phyloP scores from a whole-genome alignment of 2,888 invertebrate genomes.

The Lithodes maja region DNA sequence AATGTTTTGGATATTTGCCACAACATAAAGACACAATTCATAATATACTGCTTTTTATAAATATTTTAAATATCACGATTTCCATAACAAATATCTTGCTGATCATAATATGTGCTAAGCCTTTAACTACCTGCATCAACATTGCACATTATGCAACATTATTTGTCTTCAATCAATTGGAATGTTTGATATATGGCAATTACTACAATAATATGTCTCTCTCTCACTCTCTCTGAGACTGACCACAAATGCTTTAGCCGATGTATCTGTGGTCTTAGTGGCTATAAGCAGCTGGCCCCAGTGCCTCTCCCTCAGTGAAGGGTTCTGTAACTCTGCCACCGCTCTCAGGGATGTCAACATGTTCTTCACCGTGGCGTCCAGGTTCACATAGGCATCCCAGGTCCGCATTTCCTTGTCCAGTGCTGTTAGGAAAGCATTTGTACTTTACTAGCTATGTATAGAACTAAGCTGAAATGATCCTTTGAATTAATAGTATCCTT shows the following conservation, averaged over 20 bases:
- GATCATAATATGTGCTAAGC: too few relatives aligned
- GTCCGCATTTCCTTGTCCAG: slow-evolving; percentile 96
- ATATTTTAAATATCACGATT: too few relatives aligned
- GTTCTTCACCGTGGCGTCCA: slow-evolving; percentile 95
- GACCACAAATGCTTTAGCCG: slow-evolving; percentile 52
- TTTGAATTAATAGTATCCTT: too few relatives aligned
- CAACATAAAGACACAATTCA: too few relatives aligned
- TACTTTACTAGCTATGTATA: too few relatives aligned
- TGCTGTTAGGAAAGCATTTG: slow-evolving; percentile 74
- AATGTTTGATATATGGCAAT: background rate
- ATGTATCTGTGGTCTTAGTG: slow-evolving; percentile 82
- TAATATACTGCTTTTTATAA: too few relatives aligned
- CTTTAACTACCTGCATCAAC: too few relatives aligned
- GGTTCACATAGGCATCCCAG: slow-evolving; percentile 92
- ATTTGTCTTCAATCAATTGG: too few relatives aligned
- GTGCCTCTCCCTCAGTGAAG: slow-evolving; percentile 95
- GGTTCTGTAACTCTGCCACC: slow-evolving; percentile 96
- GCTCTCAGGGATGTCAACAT: slow-evolving; percentile 96
- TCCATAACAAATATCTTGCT: too few relatives aligned
- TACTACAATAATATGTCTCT: background rate
- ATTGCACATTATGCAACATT: too few relatives aligned
- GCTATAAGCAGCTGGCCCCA: slow-evolving; percentile 98
- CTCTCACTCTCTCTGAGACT: background rate
- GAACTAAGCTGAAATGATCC: too few relatives aligned
- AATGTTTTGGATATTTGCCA: too few relatives aligned